Base-by-base conservation (phyloP, 2,113 vertebrate species). In the Pseudorhombus dupliciocellatus region DNA sequence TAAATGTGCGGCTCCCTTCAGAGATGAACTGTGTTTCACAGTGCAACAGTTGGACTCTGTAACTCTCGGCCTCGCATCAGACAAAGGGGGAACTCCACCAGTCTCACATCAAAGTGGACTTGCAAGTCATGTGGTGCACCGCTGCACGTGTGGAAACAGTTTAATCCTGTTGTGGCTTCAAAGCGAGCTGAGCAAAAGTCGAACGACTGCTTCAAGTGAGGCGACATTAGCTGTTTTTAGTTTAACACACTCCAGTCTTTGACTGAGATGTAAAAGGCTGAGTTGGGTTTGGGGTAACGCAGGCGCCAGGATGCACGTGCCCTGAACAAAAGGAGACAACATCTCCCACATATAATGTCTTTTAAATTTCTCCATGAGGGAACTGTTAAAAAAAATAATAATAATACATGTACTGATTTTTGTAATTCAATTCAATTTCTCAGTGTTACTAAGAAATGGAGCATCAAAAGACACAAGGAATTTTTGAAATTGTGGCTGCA, bases 71-170 rank as follows among this genome's bases (percentile, higher is more conserved):
- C 34, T 46, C 2, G 25, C 4, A 20, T 15, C 7, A 16, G 22
- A 63, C 21, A 57, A 63, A 64, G 14, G 34, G 53, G 12, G 59
- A 48, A 48, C 46, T n/a, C 46, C 46, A 16, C 16, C 12, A 24
- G 5, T 53, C 44, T 61, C 20, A 48, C 50, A 55, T 67, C 24
- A 66, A 65, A 60, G 61, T 66, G 25, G 25, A 37, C 55, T 55
- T 46, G 53, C 68, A 60, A 24, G 25, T 26, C 42, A 12, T 14
- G 10, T 9, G 10, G 1, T 50, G 61, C 8, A 16, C 42, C 15
- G 42, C 42, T 15, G 21, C 25, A 11, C 18, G 3, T 16, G 14
- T 31, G 25, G 11, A 42, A 25, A 31, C 20, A 25, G 7, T 26
- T 10, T 14, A 66, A 66, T 34, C 15, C 46, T 22, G 14, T 63